Conservation (phyloP, 2,797 vertebrate genomes). For the Vipera ursinii region DNA sequence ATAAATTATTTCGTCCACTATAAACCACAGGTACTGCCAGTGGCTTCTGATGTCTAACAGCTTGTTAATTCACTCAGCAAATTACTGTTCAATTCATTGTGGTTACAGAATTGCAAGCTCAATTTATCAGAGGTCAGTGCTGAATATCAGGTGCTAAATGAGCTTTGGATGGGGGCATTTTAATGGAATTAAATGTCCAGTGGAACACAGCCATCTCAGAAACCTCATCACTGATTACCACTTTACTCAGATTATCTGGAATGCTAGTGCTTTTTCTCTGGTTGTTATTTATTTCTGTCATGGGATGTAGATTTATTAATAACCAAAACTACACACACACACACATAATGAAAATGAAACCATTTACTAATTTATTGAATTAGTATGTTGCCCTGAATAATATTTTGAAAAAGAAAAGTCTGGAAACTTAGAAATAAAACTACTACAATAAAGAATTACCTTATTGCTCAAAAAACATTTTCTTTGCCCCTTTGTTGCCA, state of each 20-base stretch:
- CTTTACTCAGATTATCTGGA: slow-evolving; percentile 26
- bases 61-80: slow-evolving; percentile 37
- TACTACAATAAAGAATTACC: not conserved
- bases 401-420: not conserved
- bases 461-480: not conserved
- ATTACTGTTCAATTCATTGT: slow-evolving; percentile 37
- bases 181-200: slow-evolving; percentile 57
- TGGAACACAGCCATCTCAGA: slow-evolving; percentile 53
- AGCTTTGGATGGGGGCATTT: slow-evolving; percentile 48
- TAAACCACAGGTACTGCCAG: slow-evolving; percentile 23
- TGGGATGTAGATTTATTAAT: slow-evolving; percentile 40
- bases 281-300: slow-evolving; percentile 13
- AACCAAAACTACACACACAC: not conserved
- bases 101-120: slow-evolving; percentile 43
- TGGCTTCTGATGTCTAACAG: slow-evolving; percentile 10
- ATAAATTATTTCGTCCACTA: not conserved
- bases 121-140: slow-evolving; percentile 40
- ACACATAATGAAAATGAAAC: no score
- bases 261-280: not conserved
- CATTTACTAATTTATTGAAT: not conserved
- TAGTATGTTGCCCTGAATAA: not conserved
- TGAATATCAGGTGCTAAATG: slow-evolving; percentile 46
- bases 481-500: not conserved
- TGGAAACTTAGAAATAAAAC: not conserved
- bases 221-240: slow-evolving; percentile 13